phyloP scores from a whole-genome alignment of 1,140 invertebrate genomes.

The Oncopodura yosiiana region DNA sequence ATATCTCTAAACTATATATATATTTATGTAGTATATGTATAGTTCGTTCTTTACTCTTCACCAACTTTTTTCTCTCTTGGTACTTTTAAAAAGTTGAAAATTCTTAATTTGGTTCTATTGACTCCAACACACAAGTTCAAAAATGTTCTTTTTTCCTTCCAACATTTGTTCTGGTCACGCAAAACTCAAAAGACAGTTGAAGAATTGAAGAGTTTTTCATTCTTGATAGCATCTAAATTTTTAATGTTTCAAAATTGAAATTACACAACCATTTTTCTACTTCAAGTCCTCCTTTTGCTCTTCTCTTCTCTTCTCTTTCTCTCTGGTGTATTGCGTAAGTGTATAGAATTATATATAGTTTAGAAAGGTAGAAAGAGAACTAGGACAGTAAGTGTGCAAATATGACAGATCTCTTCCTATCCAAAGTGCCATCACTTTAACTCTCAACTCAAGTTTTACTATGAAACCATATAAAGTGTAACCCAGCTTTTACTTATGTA shows the following conservation, averaged over 20 bases:
- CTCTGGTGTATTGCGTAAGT: no score
- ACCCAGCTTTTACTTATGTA: no score
- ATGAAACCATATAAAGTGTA: no score
- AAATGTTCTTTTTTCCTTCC: neutral
- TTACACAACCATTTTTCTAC: conserved; percentile 4
- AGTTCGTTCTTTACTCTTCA: neutral
- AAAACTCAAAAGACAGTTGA: neutral
- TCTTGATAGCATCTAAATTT: conserved; percentile 8
- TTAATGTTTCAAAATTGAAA: conserved; percentile 26
- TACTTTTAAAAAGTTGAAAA: conserved; percentile 16
- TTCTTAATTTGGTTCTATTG: conserved; percentile 33
- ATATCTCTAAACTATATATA: no score
- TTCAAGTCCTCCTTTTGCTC: neutral
- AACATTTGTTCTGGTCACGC: neutral
- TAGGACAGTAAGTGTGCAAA: no score
- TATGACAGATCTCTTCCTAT: no score
- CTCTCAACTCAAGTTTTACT: conserved; percentile 6
- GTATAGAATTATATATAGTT: no score
- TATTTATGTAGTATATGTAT: neutral
- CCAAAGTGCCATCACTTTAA: no score
- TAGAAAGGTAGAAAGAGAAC: no score
- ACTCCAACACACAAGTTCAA: conserved; percentile 12
- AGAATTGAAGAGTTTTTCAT: neutral
- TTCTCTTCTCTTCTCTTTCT: conserved; percentile 1
- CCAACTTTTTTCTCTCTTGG: conserved; percentile 4